These are phyloP conservation scores for Andrena fulva DNA, from an alignment of 2,888 invertebrate genomes.

Conservation along the genomic window DNA sequence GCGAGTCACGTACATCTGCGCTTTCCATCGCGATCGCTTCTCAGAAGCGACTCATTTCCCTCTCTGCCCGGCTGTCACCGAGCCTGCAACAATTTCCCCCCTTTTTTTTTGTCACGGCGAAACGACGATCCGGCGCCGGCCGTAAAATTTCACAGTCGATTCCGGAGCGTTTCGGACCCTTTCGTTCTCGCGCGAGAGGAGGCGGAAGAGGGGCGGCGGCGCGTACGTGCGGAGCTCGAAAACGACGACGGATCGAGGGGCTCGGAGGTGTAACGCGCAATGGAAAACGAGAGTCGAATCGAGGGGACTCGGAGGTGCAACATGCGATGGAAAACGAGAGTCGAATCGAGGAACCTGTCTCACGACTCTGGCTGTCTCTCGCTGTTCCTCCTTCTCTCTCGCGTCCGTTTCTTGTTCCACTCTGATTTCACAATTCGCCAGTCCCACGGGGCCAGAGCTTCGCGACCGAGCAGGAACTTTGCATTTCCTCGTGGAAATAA, in stretches of 20 bases:
- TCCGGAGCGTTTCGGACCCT: conserved; percentile 16
- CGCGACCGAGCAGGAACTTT: conserved; percentile 40
- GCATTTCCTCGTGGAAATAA: conserved; percentile 48
- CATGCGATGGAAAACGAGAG: conserved; percentile 66
- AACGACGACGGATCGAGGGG: conserved; percentile 8
- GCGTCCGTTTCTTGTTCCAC: conserved; percentile 41
- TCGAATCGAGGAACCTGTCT: conserved; percentile 75
- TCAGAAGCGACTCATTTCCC: conserved; percentile 26
- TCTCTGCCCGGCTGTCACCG: not conserved
- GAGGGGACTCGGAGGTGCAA: conserved; percentile 48
- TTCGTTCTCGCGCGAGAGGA: conserved; percentile 43
- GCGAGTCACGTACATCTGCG: conserved; percentile 47
- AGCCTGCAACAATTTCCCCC: conserved; percentile 10
- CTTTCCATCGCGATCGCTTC: conserved; percentile 51
- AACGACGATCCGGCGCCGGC: not conserved
- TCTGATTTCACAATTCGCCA: conserved; percentile 67
- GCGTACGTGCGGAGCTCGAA: conserved; percentile 28
- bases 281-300: conserved; percentile 63
- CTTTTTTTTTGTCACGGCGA: not conserved
- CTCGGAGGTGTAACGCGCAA: conserved; percentile 55
- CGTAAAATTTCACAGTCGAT: conserved; percentile 1
- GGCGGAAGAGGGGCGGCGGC: conserved; percentile 4
- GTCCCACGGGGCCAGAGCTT: conserved; percentile 66
- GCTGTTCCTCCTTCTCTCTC: conserved; percentile 14
- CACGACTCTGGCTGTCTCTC: conserved; percentile 70